Base-by-base conservation (phyloP, 2,797 vertebrate genomes). In the Falco peregrinus region DNA sequence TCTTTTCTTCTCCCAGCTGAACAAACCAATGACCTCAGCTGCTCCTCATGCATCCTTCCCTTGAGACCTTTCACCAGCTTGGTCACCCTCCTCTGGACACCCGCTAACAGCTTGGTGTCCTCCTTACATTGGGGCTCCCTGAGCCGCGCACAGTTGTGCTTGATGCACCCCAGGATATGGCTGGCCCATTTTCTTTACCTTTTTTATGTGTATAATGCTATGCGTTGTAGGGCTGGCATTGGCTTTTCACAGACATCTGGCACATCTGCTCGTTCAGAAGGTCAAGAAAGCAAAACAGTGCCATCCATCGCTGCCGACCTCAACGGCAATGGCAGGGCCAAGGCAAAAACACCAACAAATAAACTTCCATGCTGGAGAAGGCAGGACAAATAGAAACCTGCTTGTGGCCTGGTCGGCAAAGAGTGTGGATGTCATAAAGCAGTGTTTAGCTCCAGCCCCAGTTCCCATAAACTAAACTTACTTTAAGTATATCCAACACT, bases 401-500 rank as follows among this genome's bases (percentile, higher is more conserved):
- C 77, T 88, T 77, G 37, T 57, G 71, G 88, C 57, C 39, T 87
- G 10, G 47, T 91, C 33, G 73, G 45, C 63, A 73, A 90, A 75
- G 51, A 84, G 18, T 15, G 25, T 78, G 53, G 59, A 71, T 75
- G 15, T 86, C 53, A 77, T 84, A 70, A 84, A 88, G 51, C 33
- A 63, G 11, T 80, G 56, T 91, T 92, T 83, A 90, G 39, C 60
- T 78, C 43, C 70, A 68, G 57, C 43, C 56, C 41, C 28, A 92
- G 91, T 48, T 95, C 67, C 68, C 65, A 33, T 76, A 81, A 94
- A 61, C 67, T 70, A 79, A 96, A 86, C 48, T 41, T 81, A 61
- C 26, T 95, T 60, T 64, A 91, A 96, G 16, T 35, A 26, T 45
- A 70, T 87, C 45, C 48, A 94, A 67, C 10, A 51, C 84, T 68